These are phyloP conservation scores for Carabus problematicus DNA, from an alignment of 2,888 invertebrate genomes.

Conservation along the genomic window DNA sequence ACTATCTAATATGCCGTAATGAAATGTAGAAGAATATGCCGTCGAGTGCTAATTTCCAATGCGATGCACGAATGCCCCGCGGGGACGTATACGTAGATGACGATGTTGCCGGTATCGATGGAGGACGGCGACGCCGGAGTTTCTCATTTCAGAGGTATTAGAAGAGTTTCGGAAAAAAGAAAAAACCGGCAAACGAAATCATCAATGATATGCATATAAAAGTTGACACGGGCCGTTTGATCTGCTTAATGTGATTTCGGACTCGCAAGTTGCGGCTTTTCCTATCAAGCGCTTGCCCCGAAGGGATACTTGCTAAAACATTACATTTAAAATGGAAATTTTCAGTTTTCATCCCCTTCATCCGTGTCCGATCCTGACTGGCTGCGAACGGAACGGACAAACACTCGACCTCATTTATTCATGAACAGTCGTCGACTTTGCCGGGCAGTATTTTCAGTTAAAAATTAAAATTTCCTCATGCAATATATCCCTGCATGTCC, in stretches of 20 bases:
- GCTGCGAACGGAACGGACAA: conserved; percentile 19
- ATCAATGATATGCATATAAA: conserved; percentile 35
- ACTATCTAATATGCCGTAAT: not conserved
- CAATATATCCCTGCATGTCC: too few relatives aligned
- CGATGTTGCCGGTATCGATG: not conserved
- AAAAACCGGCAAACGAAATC: not conserved
- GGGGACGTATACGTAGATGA: conserved; percentile 2
- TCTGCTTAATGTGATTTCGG: conserved; percentile 28
- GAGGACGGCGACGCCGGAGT: not conserved
- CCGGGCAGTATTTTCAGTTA: conserved; percentile 19
- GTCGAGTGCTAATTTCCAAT: not conserved
- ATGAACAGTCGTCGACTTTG: conserved; percentile 27
- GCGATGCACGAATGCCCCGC: not conserved
- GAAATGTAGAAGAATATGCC: conserved; percentile 9
- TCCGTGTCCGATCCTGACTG: not conserved
- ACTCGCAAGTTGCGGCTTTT: conserved; percentile 19
- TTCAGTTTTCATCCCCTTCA: conserved; percentile 34
- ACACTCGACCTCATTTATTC: conserved; percentile 28
- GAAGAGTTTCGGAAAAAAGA: not conserved
- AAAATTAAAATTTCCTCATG: conserved; percentile 31
- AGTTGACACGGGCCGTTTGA: conserved; percentile 32
- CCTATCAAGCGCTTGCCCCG: conserved; percentile 28
- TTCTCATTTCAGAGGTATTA: conserved; percentile 15
- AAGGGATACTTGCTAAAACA: conserved; percentile 38
- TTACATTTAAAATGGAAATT: conserved; percentile 41